Percentiles rank a stretch among this genome's conserved stretches.
phyloP scores from a whole-genome alignment of 2,113 vertebrate species.

The Bufo bufo region DNA sequence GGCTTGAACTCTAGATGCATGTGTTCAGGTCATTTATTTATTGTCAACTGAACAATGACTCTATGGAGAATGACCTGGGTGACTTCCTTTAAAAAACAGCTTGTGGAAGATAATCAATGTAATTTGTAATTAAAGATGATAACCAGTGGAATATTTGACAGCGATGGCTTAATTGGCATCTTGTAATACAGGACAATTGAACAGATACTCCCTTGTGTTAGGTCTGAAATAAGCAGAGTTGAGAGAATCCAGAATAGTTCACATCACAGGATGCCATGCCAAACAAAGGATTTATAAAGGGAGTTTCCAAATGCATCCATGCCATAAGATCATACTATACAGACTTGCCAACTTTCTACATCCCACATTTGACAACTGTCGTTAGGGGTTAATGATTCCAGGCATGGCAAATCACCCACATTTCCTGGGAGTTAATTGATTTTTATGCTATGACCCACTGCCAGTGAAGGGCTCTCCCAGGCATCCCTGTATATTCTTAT shows the following conservation, averaged over 20 bases:
- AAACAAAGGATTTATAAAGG: neutral
- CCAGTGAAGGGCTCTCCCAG: too few species aligned
- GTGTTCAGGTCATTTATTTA: neutral
- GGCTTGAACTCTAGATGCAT: neutral
- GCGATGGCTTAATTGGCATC: neutral
- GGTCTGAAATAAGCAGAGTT: neutral
- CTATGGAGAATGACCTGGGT: neutral
- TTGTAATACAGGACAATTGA: neutral
- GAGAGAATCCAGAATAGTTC: neutral
- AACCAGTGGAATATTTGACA: neutral
- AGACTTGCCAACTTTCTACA: neutral
- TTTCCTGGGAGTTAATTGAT: too few species aligned
- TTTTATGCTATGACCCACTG: too few species aligned
- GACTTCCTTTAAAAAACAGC: neutral
- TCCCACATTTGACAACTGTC: too few species aligned
- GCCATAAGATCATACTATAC: neutral
- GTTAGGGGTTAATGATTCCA: too few species aligned
- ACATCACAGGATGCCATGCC: neutral
- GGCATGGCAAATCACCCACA: too few species aligned
- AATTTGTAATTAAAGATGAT: conserved; percentile 5
- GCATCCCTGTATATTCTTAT: too few species aligned
- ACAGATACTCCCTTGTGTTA: neutral
- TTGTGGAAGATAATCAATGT: neutral
- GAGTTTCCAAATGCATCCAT: neutral
- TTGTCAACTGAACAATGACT: neutral